A percentile compares a stretch with the other conserved stretches of the same genome.
phyloP scores from a whole-genome alignment of 2,113 vertebrate species.

The Platysteira castanea region DNA sequence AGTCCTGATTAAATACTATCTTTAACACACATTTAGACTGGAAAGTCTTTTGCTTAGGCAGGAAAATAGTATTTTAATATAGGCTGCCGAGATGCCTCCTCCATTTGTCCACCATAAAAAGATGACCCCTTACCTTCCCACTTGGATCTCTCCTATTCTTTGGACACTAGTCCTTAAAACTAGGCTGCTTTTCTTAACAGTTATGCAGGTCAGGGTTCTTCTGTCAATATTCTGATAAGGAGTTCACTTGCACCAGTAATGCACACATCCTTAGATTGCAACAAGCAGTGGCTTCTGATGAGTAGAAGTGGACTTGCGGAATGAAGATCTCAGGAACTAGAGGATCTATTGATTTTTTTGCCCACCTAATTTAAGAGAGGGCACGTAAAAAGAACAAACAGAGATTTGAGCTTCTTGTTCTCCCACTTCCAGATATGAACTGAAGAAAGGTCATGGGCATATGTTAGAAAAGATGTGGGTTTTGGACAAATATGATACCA shows the following conservation, averaged over 20 bases:
- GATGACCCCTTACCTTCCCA: background rate
- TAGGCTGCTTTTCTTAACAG: background rate
- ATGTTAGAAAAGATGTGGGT: background rate
- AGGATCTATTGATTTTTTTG: background rate
- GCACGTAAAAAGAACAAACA: background rate
- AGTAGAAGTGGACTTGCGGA: background rate
- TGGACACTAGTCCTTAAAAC: background rate
- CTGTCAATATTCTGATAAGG: background rate
- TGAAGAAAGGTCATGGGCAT: background rate
- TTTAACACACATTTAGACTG: background rate
- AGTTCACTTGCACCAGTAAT: background rate
- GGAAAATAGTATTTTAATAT: background rate
- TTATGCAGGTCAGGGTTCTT: background rate
- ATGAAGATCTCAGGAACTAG: background rate
- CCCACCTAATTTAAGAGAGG: background rate
- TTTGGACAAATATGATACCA: background rate
- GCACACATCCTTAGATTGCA: background rate
- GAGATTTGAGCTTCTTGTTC: background rate
- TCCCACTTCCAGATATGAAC: background rate
- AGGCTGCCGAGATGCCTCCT: background rate
- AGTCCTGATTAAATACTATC: background rate
- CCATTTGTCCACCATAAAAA: background rate
- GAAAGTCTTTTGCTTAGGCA: background rate
- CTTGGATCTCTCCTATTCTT: background rate
- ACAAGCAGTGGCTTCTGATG: background rate